Evolutionary conservation across 1,140 invertebrate genomes (phyloP), one percentile per base, ranked within the genome.

Genomic region (Hylaeus volcanicus): DNA sequence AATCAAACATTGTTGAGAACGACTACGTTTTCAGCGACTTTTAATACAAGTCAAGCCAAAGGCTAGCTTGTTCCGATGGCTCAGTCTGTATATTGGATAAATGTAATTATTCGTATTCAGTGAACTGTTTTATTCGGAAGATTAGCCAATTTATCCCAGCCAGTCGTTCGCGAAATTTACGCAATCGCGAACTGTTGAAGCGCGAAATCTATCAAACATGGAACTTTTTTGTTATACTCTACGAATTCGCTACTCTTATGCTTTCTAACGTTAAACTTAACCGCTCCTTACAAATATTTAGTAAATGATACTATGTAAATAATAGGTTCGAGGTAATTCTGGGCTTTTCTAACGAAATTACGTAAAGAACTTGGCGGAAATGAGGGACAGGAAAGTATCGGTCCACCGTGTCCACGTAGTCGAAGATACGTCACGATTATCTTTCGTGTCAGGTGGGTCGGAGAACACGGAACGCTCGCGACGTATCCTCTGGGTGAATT

Each of bases 341-440:
- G 26, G 26, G 26, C 26, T 26, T 26, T 45, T 45, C 43, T 2
- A 45, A 45, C 2, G 43, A 45, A 45, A 45, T 2, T 45, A 45
- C 43, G 43, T 45, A 45, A 45, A 45, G 43, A 45, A 0, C 43
- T 2, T 45, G 11, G 55, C 55, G 3, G 15, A 12, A 58, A 58
- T 58, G n/a, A 15, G 55, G 1, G 55, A 58, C 9, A 5, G 15
- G 55, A 58, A 26, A 26, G 26, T 26, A 26, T 15, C 55, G 55
- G 14, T 58, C 14, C 55, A 58, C 9, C 55, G 14, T 58, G 14
- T 58, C 45, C 14, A n/a, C 8, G 8, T 37, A 12, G 5, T 48
- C 41, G 12, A 72, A 68, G 58, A 75, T 76, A 75, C 66, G 26
- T 76, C 39, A 39, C 12, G 83, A 82, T 82, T 85, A 86, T 74